phyloP scores from a whole-genome alignment of 2,797 vertebrate genomes.

The Phylloscopus collybita region DNA sequence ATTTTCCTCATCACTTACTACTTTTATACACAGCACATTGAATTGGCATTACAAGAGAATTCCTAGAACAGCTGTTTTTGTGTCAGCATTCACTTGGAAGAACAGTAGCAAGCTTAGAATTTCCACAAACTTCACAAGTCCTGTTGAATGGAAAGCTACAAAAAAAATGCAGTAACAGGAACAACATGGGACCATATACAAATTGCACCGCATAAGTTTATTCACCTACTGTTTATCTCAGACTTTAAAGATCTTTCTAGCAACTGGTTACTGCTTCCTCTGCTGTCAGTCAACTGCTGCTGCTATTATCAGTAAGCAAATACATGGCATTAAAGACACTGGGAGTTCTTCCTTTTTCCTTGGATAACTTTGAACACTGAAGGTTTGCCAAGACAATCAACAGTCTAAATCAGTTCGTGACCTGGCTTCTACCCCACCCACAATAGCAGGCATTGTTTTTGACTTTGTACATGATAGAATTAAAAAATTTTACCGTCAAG shows the following conservation, averaged over 20 bases:
- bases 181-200: fast-evolving
- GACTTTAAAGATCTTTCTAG: not conserved
- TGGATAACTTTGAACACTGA: not conserved
- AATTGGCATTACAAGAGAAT: not conserved
- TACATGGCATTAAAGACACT: not conserved
- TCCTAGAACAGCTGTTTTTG: not conserved
- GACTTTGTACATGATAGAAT: not conserved
- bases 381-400: not conserved
- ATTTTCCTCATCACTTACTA: not conserved
- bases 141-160: not conserved
- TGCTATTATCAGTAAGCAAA: not conserved
- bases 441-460: not conserved
- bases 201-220: not conserved
- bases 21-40: not conserved
- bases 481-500: not conserved
- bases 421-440: not conserved
- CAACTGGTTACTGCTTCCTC: not conserved
- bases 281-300: not conserved
- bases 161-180: not conserved
- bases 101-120: not conserved
- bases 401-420: not conserved
- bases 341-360: not conserved
- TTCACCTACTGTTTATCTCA: not conserved
- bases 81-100: not conserved
- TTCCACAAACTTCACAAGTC: not conserved